Evolutionary conservation across 2,797 vertebrate genomes (phyloP).

Genomic region (Falco biarmicus): DNA sequence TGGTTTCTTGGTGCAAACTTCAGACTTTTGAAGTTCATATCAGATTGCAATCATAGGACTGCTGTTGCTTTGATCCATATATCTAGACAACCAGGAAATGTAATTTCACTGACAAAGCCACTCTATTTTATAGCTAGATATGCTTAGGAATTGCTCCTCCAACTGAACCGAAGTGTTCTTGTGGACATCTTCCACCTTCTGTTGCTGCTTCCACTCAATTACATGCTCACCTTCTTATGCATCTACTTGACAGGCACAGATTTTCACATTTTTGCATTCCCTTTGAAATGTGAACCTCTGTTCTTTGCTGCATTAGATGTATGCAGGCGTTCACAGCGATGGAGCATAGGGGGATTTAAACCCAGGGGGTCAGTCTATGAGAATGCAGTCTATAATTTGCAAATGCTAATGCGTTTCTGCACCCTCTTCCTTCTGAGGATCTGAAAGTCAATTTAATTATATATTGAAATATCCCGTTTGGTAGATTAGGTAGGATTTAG

Average conservation of each 20-base stretch:
- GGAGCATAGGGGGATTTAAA: neutral
- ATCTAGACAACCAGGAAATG: neutral
- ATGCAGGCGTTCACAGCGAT: neutral
- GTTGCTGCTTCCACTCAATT: neutral
- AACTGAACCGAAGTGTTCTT: neutral
- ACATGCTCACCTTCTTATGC: neutral
- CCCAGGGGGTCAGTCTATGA: neutral
- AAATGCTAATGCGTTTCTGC: neutral
- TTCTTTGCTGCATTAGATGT: neutral
- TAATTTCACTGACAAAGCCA: neutral
- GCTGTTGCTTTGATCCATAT: neutral
- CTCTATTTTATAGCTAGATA: neutral
- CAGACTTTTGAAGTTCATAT: neutral
- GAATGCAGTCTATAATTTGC: neutral
- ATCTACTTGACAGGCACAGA: neutral
- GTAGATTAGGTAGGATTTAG: neutral
- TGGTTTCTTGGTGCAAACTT: neutral
- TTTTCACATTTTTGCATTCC: neutral
- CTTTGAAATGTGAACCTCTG: neutral
- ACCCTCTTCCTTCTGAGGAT: neutral
- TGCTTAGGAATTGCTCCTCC: neutral
- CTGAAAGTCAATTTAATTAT: neutral
- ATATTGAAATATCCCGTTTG: neutral
- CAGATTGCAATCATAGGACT: neutral
- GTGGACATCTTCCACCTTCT: slow-evolving; percentile 1